Evolutionary conservation across 2,888 invertebrate species (phyloP).

Genomic region (Drosophila emarginata): DNA sequence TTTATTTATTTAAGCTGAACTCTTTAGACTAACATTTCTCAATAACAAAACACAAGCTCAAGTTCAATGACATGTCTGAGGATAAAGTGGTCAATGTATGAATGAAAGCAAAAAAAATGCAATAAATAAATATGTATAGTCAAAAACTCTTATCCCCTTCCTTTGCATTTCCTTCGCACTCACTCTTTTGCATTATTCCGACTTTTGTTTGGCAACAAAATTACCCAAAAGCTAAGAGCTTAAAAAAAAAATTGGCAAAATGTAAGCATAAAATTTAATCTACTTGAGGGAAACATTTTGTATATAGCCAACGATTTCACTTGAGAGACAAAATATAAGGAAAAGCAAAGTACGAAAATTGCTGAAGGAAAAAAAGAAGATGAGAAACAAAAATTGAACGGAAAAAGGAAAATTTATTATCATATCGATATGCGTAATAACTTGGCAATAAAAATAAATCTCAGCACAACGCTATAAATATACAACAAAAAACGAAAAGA

Average conservation of each 20-base stretch:
- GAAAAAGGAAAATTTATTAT: conserved; percentile 66
- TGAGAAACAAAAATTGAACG: conserved; percentile 25
- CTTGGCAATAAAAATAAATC: conserved; percentile 78
- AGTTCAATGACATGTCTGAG: background rate
- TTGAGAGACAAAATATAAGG: conserved; percentile 50
- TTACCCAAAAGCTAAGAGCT: conserved; percentile 47
- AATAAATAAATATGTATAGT: conserved; percentile 1
- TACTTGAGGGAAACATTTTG: conserved; percentile 42
- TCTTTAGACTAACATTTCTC: background rate
- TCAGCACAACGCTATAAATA: conserved; percentile 73
- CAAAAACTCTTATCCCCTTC: background rate
- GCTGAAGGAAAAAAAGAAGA: no score
- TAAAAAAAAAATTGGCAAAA: conserved; percentile 41
- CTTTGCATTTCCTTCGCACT: background rate
- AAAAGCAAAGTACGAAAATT: background rate
- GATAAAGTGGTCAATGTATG: background rate
- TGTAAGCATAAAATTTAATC: conserved; percentile 70
- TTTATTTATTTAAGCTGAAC: background rate
- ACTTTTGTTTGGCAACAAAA: conserved; percentile 64
- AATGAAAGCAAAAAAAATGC: background rate
- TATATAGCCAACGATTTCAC: conserved; percentile 44
- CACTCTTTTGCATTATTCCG: background rate
- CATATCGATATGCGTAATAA: conserved; percentile 78
- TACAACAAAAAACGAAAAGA: conserved; percentile 24
- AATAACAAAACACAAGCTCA: background rate